Base-by-base conservation (phyloP, 2,113 vertebrate genomes). In the Bufo bufo region DNA sequence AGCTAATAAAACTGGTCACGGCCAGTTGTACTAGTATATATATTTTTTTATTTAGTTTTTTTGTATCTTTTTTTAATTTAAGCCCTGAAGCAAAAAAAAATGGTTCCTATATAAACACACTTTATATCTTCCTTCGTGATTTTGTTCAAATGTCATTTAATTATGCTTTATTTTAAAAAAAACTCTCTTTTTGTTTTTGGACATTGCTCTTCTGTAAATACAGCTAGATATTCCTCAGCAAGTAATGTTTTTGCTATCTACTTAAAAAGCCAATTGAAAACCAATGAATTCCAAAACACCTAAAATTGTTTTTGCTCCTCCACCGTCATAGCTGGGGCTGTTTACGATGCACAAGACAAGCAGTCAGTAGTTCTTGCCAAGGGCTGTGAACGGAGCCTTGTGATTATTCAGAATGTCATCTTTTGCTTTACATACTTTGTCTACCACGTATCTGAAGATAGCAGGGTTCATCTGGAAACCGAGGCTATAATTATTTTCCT, bases 401-500 rank as follows among this genome's bases (percentile, higher is more conserved):
- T 81, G 78, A 81, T 81, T 59, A 81, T 81, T 43, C 78, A 6
- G 78, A 59, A 81, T 81, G 78, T 81, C n/a, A 45, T 81, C 33
- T 59, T 61, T 59, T 33, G 23, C 19, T 58, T 81, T 80, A 33
- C 20, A 58, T 81, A 43, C 54, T 61, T 61, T 45, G 56, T 45
- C 78, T 59, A 10, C 33, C 3, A 61, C 23, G 4, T 54, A 65
- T 54, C n/a, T 16, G 9, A 69, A 71, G n/a, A 69, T 69, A 33
- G 82, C 20, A 23, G 61, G 59, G 50, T 74, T 85, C 50, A 56
- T 59, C 54, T 17, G 69, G 52, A 47, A 59, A 52, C 43, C 7
- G 83, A 58, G 52, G 52, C 52, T 59, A 59, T 74, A 85, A 85
- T 85, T 85, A 72, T 58, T 74, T 85, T 54, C 65, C 82, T 71